Conservation (phyloP, 1,140 invertebrate genomes). For the Hydropsyche tenuis region DNA sequence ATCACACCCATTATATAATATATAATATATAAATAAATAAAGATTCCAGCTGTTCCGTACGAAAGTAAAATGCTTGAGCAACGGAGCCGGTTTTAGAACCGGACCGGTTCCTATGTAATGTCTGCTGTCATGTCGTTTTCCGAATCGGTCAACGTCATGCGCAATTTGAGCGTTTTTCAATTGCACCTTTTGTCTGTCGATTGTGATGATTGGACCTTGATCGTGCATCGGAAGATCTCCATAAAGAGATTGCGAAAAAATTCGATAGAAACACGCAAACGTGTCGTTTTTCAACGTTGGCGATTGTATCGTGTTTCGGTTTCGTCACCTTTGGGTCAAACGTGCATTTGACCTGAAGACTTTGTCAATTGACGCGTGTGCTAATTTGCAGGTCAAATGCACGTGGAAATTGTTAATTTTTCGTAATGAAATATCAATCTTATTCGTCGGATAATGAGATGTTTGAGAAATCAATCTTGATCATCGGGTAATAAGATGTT, state of each 20-base stretch:
- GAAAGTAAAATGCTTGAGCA: slow-evolving; percentile 17
- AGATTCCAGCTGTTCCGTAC: slow-evolving; percentile 11
- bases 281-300: neutral
- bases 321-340: slow-evolving; percentile 7
- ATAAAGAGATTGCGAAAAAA: no score
- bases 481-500: no score
- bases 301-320: neutral
- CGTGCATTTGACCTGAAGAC: neutral
- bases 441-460: no score
- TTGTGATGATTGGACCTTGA: no score
- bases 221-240: no score
- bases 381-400: no score
- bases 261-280: no score
- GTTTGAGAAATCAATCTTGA: no score
- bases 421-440: no score
- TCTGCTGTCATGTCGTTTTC: neutral
- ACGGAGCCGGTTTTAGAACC: neutral
- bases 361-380: neutral
- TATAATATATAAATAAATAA: neutral
- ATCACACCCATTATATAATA: no score
- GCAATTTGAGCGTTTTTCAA: neutral
- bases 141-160: slow-evolving; percentile 24
- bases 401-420: no score
- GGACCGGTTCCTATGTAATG: slow-evolving; percentile 4
- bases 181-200: no score